Conservation (phyloP, 2,113 vertebrate species). For the Halichoeres trimaculatus region DNA sequence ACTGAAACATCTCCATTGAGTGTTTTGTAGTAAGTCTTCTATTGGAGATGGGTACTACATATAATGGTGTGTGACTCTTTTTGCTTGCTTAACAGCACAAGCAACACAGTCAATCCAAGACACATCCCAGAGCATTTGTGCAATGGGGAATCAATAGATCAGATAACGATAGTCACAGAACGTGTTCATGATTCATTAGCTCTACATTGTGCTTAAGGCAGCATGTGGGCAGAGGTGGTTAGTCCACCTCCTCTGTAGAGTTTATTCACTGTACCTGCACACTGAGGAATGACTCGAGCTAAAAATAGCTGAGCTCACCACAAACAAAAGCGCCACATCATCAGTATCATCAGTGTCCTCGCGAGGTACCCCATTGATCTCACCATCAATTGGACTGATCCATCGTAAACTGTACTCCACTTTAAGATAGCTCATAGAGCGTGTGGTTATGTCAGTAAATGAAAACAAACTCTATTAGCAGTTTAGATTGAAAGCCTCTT, state of each 20-base stretch:
- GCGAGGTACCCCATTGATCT: constrained; percentile 36
- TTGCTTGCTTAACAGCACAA: constrained; percentile 13
- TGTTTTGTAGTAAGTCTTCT: constrained; percentile 4
- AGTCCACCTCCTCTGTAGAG: constrained; percentile 54
- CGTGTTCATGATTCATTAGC: constrained; percentile 65
- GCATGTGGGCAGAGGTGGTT: constrained; percentile 49
- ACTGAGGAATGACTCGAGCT: constrained; percentile 49
- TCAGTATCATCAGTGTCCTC: constrained; percentile 50
- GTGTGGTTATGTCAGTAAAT: neutral
- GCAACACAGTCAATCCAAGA: constrained; percentile 34
- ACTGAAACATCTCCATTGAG: constrained; percentile 9
- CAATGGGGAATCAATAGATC: constrained; percentile 23
- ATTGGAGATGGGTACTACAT: constrained; percentile 6
- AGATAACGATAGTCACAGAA: constrained; percentile 48
- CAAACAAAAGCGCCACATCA: constrained; percentile 45
- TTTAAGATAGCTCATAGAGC: constrained; percentile 16
- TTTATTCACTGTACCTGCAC: constrained; percentile 61
- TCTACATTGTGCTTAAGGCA: constrained; percentile 62
- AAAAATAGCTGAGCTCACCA: constrained; percentile 69
- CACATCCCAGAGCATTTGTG: constrained; percentile 24
- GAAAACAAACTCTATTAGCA: constrained; percentile 1
- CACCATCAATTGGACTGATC: constrained; percentile 42
- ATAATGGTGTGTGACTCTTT: constrained; percentile 38
- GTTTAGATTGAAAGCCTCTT: constrained; percentile 10
- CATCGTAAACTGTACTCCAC: constrained; percentile 49